Base-by-base conservation (phyloP, 2,888 invertebrate genomes). In the Cephus rjabovi region DNA sequence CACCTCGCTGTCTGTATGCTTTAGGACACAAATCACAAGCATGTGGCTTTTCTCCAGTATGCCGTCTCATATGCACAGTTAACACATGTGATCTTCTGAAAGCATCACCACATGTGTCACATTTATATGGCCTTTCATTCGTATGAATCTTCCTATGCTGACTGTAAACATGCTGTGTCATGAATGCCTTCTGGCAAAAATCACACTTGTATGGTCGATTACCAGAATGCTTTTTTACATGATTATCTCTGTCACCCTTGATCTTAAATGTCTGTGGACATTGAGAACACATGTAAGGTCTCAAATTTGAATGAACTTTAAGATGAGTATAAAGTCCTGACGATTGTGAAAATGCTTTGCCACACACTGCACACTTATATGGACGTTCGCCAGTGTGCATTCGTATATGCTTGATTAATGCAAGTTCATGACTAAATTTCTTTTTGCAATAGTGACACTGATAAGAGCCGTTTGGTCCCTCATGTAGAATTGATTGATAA, bases 161-260 rank as follows among this genome's bases (percentile, higher is more conserved):
- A 75, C 83, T 83, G 23, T 80, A 83, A 35, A 83, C 83, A 73
- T 83, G 83, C 71, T 81, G 83, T 12, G 83, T 83, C 83, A 83
- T 83, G 69, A 83, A 83, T 3, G 83, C 81, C 69, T 83, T 83
- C 31, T 79, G 71, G 70, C 83, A 83, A 75, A 80, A 79, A 40
- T 83, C 83, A 34, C 82, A 83, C 74, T 83, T 83, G 80, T 82
- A 83, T 33, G 83, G 83, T 33, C 83, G 80, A 77, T 81, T 74
- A 0, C 83, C 83, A 11, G 83, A 78, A 73, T 83, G 83, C 75
- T 80, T 79, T 37, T 80, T 82, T 34, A 79, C 81, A 69, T 83
- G 83, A 77, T 81, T 83, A 71, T 83, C 82, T 30, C 82, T 76
- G 75, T 83, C 83, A 30, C 82, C 81, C 74, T 83, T 83, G 68